phyloP scores from a whole-genome alignment of 2,797 vertebrate genomes.

The Tragopan temminckii region DNA sequence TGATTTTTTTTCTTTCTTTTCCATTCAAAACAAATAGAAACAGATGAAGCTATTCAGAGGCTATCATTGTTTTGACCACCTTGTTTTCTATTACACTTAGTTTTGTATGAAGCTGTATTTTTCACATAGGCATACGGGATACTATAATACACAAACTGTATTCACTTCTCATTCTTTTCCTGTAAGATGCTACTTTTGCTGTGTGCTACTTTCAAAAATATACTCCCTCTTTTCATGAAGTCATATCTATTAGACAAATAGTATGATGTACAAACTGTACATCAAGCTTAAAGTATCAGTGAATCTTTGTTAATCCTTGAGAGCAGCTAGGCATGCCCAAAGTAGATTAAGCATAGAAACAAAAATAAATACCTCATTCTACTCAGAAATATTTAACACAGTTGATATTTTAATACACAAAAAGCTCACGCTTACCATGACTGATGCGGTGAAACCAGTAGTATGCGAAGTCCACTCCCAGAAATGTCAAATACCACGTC shows the following conservation, averaged over 20 bases:
- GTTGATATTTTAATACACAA: background rate
- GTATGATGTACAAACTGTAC: background rate
- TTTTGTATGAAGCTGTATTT: background rate
- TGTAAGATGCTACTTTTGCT: background rate
- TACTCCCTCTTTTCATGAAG: background rate
- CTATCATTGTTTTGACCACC: background rate
- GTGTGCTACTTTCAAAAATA: background rate
- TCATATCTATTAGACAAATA: background rate
- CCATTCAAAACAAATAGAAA: background rate
- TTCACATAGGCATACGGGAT: background rate
- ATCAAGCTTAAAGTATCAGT: background rate
- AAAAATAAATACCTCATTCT: background rate
- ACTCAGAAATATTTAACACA: background rate
- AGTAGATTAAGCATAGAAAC: background rate
- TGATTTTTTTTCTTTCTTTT: background rate
- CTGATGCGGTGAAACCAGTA: constrained; percentile 93
- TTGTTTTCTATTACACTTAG: background rate
- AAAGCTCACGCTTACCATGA: constrained; percentile 84
- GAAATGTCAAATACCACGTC: constrained; percentile 92
- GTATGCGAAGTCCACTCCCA: constrained; percentile 92
- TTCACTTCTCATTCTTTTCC: background rate
- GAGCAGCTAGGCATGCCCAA: too few relatives aligned
- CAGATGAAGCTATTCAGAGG: background rate
- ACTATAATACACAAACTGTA: background rate
- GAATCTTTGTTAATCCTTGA: background rate